These are phyloP conservation scores for Cheilosia variabilis DNA, from an alignment of 2,888 invertebrate species.

Conservation along the genomic window DNA sequence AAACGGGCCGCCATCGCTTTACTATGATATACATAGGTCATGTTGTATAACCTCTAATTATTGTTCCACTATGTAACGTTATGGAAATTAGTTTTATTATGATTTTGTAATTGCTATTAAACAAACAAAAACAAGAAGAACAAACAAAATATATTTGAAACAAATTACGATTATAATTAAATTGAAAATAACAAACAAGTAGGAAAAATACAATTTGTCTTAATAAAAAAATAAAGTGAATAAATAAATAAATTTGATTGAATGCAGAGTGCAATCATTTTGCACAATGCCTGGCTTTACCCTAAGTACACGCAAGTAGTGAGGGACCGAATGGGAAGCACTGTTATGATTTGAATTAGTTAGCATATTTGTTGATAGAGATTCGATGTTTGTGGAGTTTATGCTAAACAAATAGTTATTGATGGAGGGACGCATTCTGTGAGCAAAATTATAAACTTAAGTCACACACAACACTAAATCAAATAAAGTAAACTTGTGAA, in stretches of 20 bases:
- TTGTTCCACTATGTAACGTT: slow-evolving; percentile 38
- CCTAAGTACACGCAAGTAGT: neutral
- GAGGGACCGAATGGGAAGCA: slow-evolving; percentile 11
- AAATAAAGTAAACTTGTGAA: slow-evolving; percentile 38
- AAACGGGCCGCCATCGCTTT: slow-evolving; percentile 36
- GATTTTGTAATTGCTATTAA: slow-evolving; percentile 68
- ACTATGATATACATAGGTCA: slow-evolving; percentile 30
- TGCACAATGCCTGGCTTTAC: slow-evolving; percentile 51
- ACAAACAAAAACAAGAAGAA: slow-evolving; percentile 23
- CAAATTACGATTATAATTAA: slow-evolving; percentile 52
- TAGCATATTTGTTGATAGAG: slow-evolving; percentile 57
- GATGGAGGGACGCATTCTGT: slow-evolving; percentile 7
- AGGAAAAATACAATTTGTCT: slow-evolving; percentile 60
- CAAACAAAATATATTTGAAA: slow-evolving; percentile 60
- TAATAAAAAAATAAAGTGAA: slow-evolving; percentile 18
- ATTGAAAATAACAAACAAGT: slow-evolving; percentile 56
- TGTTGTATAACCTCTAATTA: slow-evolving; percentile 27
- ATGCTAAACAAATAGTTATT: slow-evolving; percentile 28
- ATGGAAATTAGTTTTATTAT: slow-evolving; percentile 66
- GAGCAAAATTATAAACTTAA: slow-evolving; percentile 31
- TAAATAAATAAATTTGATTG: slow-evolving; percentile 10
- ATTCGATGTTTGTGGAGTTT: slow-evolving; percentile 1
- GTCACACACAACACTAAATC: slow-evolving; percentile 32
- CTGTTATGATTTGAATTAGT: slow-evolving; percentile 45
- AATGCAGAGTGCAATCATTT: slow-evolving; percentile 32